Conservation (phyloP, 2,797 vertebrate genomes). For the Simalia tracyae region DNA sequence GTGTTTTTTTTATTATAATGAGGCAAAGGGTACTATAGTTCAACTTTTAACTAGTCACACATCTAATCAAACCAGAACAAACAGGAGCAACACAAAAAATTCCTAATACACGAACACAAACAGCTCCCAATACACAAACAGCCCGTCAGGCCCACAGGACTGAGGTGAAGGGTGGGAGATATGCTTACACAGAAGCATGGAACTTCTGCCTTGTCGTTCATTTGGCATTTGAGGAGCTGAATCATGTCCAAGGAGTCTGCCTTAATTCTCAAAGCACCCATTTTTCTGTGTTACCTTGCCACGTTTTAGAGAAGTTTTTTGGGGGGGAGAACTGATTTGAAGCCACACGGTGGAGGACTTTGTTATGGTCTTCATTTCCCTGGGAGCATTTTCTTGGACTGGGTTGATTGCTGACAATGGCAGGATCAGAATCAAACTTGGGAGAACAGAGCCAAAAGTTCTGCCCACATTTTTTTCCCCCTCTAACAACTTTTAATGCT, state of each 20-base stretch:
- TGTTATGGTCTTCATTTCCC: not conserved
- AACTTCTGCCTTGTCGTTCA: not conserved
- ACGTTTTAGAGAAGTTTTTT: not conserved
- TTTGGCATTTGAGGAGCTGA: not conserved
- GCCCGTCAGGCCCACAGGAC: not conserved
- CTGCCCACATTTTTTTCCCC: rapidly evolving
- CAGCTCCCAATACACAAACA: too few species aligned
- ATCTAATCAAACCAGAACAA: too few species aligned
- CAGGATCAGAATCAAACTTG: not conserved
- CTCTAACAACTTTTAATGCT: not conserved
- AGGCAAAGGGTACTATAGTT: too few species aligned
- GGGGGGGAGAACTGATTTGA: not conserved
- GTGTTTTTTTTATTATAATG: too few species aligned
- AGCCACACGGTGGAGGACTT: not conserved
- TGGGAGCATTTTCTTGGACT: not conserved
- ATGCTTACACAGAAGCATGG: not conserved
- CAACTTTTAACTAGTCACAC: too few species aligned
- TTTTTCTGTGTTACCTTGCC: not conserved
- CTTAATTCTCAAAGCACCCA: not conserved
- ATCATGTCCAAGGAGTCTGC: not conserved
- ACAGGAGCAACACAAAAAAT: too few species aligned
- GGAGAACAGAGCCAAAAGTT: not conserved
- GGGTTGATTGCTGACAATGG: not conserved
- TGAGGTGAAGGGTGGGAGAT: not conserved
- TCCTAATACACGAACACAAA: too few species aligned